These are phyloP conservation scores for Chymomyza amoena DNA, from an alignment of 2,888 invertebrate species.

Conservation along the genomic window DNA sequence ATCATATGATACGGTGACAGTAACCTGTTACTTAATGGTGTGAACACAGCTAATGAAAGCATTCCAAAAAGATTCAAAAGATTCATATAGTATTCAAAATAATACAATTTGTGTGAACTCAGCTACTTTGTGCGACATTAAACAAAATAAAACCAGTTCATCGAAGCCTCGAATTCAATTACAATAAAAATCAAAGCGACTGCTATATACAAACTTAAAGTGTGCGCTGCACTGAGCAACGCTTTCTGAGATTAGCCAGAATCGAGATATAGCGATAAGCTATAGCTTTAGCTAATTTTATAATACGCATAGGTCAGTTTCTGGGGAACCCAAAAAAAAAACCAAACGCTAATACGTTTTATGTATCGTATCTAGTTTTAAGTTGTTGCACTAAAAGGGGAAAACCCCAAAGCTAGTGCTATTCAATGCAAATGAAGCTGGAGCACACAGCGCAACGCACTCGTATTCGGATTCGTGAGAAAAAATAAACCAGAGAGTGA, in stretches of 20 bases:
- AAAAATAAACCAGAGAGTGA: not conserved
- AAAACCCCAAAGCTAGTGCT: constrained; percentile 10
- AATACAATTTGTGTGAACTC: not conserved
- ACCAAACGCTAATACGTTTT: not conserved
- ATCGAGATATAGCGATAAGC: not conserved
- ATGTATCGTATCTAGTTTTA: not conserved
- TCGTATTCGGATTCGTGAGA: not conserved
- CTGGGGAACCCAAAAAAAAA: not conserved
- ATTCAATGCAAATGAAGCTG: not conserved
- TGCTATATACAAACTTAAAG: not conserved
- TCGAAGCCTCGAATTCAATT: not conserved
- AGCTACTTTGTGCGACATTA: not conserved
- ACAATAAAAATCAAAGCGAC: not conserved
- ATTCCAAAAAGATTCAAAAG: no score
- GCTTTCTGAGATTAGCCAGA: no score
- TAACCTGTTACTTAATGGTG: no score
- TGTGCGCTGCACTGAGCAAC: not conserved
- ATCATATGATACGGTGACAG: no score
- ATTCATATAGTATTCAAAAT: not conserved
- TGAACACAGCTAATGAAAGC: no score
- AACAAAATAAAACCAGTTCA: not conserved
- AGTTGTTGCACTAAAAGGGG: not conserved
- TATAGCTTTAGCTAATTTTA: not conserved
- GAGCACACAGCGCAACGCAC: not conserved
- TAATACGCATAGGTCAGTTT: not conserved